Evolutionary conservation across 1,140 invertebrate species (phyloP).

Genomic region (Vollenhovia emeryi): DNA sequence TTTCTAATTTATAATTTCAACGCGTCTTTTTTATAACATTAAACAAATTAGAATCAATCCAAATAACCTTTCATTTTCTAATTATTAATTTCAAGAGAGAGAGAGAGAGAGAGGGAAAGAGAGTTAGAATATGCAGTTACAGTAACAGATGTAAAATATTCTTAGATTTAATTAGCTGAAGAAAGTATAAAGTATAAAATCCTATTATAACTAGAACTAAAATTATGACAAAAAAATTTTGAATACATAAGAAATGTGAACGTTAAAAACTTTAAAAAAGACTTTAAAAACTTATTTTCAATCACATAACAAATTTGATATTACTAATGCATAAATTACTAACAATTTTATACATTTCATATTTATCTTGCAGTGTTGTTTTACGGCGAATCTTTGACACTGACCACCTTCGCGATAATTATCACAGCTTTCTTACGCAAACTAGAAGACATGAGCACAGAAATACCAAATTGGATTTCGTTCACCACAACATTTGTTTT

Average conservation of each 20-base stretch:
- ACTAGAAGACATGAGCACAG: constrained; percentile 68
- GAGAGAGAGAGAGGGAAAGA: no score
- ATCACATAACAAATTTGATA: background rate
- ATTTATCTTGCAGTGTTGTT: constrained; percentile 79
- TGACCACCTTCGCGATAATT: constrained; percentile 83
- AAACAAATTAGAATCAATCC: no score
- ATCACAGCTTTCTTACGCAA: constrained; percentile 81
- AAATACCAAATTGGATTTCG: constrained; percentile 75
- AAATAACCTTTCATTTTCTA: background rate
- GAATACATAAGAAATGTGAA: no score
- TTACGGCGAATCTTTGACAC: constrained; percentile 82
- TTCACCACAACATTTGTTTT: constrained; percentile 67
- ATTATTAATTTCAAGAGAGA: no score
- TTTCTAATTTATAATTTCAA: no score
- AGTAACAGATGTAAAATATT: no score
- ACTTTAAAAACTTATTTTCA: background rate
- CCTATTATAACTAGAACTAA: no score
- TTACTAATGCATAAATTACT: background rate
- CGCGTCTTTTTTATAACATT: no score
- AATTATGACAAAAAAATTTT: no score
- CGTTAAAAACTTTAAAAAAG: no score
- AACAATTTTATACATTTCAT: background rate
- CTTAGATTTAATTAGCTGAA: background rate
- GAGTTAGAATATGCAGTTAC: no score
- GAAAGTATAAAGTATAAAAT: background rate